Evolutionary conservation across 2,113 vertebrate species (phyloP).

Genomic region (Pan paniscus): DNA sequence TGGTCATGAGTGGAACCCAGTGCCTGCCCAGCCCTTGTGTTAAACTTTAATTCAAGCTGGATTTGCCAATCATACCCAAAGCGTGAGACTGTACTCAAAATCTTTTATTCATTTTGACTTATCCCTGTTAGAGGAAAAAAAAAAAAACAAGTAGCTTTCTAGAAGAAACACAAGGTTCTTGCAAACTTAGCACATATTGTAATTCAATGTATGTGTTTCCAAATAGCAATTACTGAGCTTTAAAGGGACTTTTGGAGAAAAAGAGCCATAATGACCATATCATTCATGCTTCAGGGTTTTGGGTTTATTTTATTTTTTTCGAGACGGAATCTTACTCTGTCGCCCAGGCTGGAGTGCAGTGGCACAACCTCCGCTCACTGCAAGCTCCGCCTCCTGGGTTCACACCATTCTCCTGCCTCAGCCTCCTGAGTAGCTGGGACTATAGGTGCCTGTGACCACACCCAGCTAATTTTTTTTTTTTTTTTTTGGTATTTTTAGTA

Average conservation of each 20-base stretch:
- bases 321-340: too few species aligned
- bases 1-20: not conserved
- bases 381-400: too few species aligned
- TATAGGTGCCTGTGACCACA: rapidly evolving
- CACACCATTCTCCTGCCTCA: too few species aligned
- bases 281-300: not conserved
- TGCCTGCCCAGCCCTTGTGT: too few species aligned
- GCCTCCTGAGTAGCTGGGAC: too few species aligned
- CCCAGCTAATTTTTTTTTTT: too few species aligned
- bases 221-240: not conserved
- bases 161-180: not conserved
- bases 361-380: too few species aligned
- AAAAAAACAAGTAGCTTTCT: not conserved
- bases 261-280: not conserved
- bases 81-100: not conserved
- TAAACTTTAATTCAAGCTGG: not conserved
- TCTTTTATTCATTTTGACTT: not conserved
- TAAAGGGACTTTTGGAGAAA: not conserved
- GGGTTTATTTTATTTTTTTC: too few species aligned
- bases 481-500: too few species aligned
- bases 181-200: not conserved
- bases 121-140: not conserved
- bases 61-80: not conserved
- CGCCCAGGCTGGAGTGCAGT: too few species aligned
- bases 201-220: not conserved